Conservation (phyloP, 2,113 vertebrate genomes). For the Taurulus bubalis region DNA sequence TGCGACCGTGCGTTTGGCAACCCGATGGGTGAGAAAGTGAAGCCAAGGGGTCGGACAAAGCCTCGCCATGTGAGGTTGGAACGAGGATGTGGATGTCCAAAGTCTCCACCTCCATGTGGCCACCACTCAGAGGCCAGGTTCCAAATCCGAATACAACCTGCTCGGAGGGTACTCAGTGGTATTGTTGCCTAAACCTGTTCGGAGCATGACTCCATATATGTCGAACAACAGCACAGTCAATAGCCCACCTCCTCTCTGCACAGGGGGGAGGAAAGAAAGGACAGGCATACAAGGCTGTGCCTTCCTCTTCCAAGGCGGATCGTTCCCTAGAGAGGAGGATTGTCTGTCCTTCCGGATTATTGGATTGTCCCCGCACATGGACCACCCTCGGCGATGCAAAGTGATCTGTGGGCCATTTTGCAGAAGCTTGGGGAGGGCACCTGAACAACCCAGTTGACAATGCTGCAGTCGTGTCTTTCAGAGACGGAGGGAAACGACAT, state of each 20-base stretch:
- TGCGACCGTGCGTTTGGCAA: too few species aligned
- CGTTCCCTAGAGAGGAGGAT: not conserved
- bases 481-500: not conserved
- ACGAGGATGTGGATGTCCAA: not conserved
- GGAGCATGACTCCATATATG: too few species aligned
- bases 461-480: not conserved
- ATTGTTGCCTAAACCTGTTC: too few species aligned
- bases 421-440: not conserved
- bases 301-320: not conserved
- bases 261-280: not conserved
- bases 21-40: too few species aligned
- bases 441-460: not conserved
- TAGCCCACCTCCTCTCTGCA: not conserved
- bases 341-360: not conserved
- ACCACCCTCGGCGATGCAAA: not conserved
- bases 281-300: not conserved
- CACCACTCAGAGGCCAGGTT: not conserved
- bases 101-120: not conserved
- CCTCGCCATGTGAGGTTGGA: too few species aligned
- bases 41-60: too few species aligned
- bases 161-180: too few species aligned
- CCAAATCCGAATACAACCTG: too few species aligned
- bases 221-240: conserved; percentile 3
- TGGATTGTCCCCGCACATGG: not conserved
- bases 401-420: not conserved